Base-by-base conservation (phyloP, 1,140 invertebrate genomes). In the Adoxophyes honmai region DNA sequence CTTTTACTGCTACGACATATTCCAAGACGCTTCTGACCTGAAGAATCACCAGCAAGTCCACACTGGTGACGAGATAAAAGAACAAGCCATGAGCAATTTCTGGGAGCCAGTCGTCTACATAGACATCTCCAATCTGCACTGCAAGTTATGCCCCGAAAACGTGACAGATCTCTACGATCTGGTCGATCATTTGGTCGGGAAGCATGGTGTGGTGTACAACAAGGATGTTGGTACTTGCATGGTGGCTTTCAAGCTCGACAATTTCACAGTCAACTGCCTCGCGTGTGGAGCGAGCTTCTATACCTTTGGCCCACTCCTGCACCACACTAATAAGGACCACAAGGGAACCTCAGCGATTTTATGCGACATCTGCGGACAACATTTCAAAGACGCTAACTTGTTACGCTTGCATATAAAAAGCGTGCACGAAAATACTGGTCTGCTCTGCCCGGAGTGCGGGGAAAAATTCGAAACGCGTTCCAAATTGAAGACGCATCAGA, bases 1-100 rank as follows among this genome's bases (percentile, higher is more conserved):
- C 54, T 88, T 86, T 37, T 88, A 86, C 57, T 88, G 85, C 55
- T 84, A 85, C 62, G 80, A 84, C n/a, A 85, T 84, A 21, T 86
- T 85, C 33, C 74, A 81, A 71, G 81, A 88, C 28, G 70, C 73
- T 0, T 71, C 73, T 0, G 81, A 86, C 1, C 54, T 88, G 15
- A 82, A 83, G 37, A 66, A 39, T 11, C 85, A 88, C 52, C 81
- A 86, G 33, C 51, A 57, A 11, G 39, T 55, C 0, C 85, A 88
- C 42, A 13, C 59, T 0, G 78, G 70, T 1, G 75, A 85, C 18
- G 70, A 73, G n/a, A 55, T 80, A 8, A 86, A 80, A 54, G 63
- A 66, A 5, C 72, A 80, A 56, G 68, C 77, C 0, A 86, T 86
- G 78, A 79, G 67, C 28, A 88, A 86, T 55, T 86, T 82, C 35